Conservation (phyloP, 2,888 invertebrate species). For the Drosophila austrosaltans region DNA sequence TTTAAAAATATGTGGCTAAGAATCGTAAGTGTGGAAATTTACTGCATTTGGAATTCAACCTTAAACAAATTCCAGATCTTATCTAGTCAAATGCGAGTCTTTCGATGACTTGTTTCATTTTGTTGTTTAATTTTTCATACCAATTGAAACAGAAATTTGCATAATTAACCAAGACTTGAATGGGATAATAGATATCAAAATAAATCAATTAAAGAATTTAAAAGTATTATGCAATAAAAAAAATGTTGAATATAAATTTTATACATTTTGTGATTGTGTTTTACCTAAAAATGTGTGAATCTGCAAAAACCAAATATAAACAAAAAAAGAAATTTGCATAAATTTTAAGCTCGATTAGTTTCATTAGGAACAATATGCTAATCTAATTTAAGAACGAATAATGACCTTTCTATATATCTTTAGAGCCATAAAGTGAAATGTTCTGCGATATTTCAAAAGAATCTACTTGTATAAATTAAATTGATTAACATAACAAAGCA, state of each 20-base stretch:
- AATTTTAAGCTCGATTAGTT: constrained; percentile 44
- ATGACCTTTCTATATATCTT: constrained; percentile 36
- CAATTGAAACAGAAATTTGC: constrained; percentile 35
- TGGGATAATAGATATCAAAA: neutral
- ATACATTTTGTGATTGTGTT: constrained; percentile 4
- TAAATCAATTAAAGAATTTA: constrained; percentile 4
- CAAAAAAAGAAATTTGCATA: constrained; percentile 45
- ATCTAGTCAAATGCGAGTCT: constrained; percentile 1
- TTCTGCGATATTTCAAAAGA: constrained; percentile 21
- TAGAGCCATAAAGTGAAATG: constrained; percentile 9
- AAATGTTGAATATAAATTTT: neutral
- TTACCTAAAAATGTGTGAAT: constrained; percentile 43
- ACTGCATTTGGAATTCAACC: constrained; percentile 8
- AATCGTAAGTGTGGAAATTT: constrained; percentile 44
- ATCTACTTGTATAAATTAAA: neutral
- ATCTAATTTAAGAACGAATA: constrained; percentile 31
- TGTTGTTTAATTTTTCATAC: constrained; percentile 30
- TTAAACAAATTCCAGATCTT: constrained; percentile 2
- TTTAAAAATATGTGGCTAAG: constrained; percentile 44
- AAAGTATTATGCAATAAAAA: constrained; percentile 7
- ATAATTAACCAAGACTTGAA: constrained; percentile 33
- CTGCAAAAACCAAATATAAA: constrained; percentile 30
- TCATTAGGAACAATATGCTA: constrained; percentile 35
- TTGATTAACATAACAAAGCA: constrained; percentile 59
- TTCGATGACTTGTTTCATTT: neutral